These are phyloP conservation scores for Mormyrus iriodes DNA, from an alignment of 2,113 vertebrate species.

Conservation along the genomic window DNA sequence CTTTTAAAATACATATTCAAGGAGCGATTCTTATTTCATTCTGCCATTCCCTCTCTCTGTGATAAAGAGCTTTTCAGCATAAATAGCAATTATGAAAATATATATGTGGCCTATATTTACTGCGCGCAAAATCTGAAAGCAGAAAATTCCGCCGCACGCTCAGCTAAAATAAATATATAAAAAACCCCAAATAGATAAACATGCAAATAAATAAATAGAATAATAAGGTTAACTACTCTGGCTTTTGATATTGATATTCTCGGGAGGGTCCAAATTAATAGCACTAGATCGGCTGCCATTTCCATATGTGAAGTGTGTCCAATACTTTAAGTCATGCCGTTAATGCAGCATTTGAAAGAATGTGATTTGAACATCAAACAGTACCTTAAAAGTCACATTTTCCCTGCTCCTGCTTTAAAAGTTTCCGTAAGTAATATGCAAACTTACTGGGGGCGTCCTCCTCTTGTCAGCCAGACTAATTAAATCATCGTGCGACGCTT, in stretches of 20 bases:
- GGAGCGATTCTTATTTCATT: constrained; percentile 46
- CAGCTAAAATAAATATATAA: constrained; percentile 52
- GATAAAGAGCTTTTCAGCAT: constrained; percentile 60
- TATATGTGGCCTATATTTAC: constrained; percentile 60
- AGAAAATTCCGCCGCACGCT: constrained; percentile 44
- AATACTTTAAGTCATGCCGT: constrained; percentile 69
- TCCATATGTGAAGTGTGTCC: constrained; percentile 63
- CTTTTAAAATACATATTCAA: constrained; percentile 31
- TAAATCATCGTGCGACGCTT: constrained; percentile 54
- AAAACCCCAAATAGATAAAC: constrained; percentile 37
- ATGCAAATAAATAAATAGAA: constrained; percentile 49
- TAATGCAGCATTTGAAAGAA: constrained; percentile 68
- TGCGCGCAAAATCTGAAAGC: constrained; percentile 43
- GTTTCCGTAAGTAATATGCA: constrained; percentile 42
- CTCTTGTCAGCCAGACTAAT: constrained; percentile 46
- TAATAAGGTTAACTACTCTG: constrained; percentile 66
- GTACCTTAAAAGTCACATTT: constrained; percentile 37
- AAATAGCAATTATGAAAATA: constrained; percentile 50
- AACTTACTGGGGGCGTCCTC: constrained; percentile 39
- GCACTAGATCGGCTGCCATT: constrained; percentile 61
- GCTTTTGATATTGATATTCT: constrained; percentile 55
- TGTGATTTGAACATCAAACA: constrained; percentile 72
- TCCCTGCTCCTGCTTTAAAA: constrained; percentile 40
- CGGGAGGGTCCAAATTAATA: constrained; percentile 60
- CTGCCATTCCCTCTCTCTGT: constrained; percentile 48